Evolutionary conservation across 1,140 invertebrate species (phyloP), one percentile per base, ranked within the genome.

Genomic region (fruit fly (Drosophila melanogaster)): DNA sequence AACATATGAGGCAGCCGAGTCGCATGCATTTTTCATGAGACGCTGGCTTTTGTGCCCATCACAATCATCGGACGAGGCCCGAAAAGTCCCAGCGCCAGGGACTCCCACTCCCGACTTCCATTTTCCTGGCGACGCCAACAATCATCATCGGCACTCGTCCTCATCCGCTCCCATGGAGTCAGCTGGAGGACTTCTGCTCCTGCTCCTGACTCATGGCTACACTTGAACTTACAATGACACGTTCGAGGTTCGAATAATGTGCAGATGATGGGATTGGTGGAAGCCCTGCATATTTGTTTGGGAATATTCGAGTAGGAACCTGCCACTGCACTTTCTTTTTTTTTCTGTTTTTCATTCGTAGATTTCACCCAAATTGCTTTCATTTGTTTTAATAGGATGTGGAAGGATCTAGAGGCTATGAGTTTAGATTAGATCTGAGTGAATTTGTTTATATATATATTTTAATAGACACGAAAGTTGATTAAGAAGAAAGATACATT

Each of bases 21-120:
- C 54, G 51, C 72, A 91, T 91, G 86, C 87, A 91, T 91, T 89
- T 91, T 91, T 90, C 90, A 91, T 91, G 73, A 91, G 90, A 69
- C 86, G 83, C 83, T 91, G 84, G 86, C 90, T 90, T 91, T 91
- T 91, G 90, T 91, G 83, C 83, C 84, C 84, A 79, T 86, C 83
- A 69, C 75, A 87, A 74, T 91, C 90, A 79, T 77, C 73, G 61
- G 76, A 62, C 54, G 57, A 67, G 64, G 35, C 62, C 40, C 53
- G 57, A 57, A 60, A 60, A 65, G 24, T 30, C 49, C 24, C 60
- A 53, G 43, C 4, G 14, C 44, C 44, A 22, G 37, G 1, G 3
- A 22, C 8, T 15, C 10, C 43, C 8, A 3, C 4, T 19, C 55
- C 19, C 10, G 40, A 50, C 47, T 17, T 17, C 15, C 26, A 59